Base-by-base conservation (phyloP, 2,888 invertebrate genomes). In the Lithosia quadra region DNA sequence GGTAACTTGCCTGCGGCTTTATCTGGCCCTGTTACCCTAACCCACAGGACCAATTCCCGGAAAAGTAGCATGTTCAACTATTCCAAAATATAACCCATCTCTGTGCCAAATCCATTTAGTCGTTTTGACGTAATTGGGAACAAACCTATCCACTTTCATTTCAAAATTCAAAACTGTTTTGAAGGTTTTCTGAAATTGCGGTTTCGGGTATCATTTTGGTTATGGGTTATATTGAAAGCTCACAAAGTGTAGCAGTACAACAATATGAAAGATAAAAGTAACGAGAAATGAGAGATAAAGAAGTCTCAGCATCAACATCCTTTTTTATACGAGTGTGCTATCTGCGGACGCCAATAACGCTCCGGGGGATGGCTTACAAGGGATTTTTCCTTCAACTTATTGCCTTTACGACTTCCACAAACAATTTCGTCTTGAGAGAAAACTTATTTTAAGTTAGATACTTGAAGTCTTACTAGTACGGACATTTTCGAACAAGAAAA, bases 321-420 rank as follows among this genome's bases (percentile, higher is more conserved):
- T 77, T 78, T 84, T 58, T 83, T 83, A 83, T 79, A 56, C 71
- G 67, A 65, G 76, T 66, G 70, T 66, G 80, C 80, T 84, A 85
- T 85, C 86, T 82, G 69, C 69, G 73, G 76, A 78, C 76, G 80
- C 69, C 75, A 84, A 81, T 86, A 87, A 86, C 81, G 78, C 81
- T 68, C 71, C 69, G 68, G 78, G 83, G 82, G 74, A 73, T 65
- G 81, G 81, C 80, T 86, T 81, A 81, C 68, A 78, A 78, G 73
- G 79, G 82, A 81, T 82, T 82, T 82, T 79, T 73, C 67, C 36
- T 81, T 80, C 80, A 81, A 83, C 76, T 79, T 84, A 87, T 85
- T 84, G 77, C 82, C 74, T 69, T 73, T 69, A 77, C 81, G 76
- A 80, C 73, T 79, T 83, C 76, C 75, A 79, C 83, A 84, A 82